Evolutionary conservation across 2,113 vertebrate genomes (phyloP), one percentile per base, ranked within the genome.

Genomic region (Xiphophorus hellerii): DNA sequence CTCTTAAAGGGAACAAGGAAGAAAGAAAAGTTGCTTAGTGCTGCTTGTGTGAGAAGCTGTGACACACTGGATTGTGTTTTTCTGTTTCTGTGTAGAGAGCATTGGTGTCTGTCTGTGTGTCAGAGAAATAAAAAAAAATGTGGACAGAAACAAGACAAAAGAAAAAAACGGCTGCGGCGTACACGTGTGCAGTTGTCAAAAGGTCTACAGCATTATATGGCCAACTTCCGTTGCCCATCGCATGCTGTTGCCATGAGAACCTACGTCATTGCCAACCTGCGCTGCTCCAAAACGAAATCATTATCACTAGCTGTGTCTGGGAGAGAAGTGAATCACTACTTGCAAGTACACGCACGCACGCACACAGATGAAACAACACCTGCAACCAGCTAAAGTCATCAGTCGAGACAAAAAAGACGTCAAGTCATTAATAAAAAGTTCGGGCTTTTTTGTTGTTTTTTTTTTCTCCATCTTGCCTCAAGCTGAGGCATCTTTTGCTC

Each of bases 241-340:
- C 87, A 85, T 87, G 84, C 74, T 83, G 91, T 93, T 91, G 70
- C 90, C 82, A 69, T 35, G 76, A 84, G 35, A 91, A 92, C 90
- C 78, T 68, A 73, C 89, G 82, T 90, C 90, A 91, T 78, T 71
- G 72, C 83, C 84, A 91, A 87, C 87, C 82, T 82, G 87, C 28
- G 22, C 66, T 13, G 71, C 76, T 88, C 82, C 77, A 89, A 91
- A 89, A 77, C 84, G 76, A 88, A 91, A 92, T 88, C 88, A 89
- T 92, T 77, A 88, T 90, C 78, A 70, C 88, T 60, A 54, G 75
- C 83, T 66, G 78, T 86, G 85, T 82, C 84, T 83, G 71, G 33
- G 51, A 77, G 67, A 62, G 69, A 74, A 84, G 82, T 91, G 90
- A 90, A 84, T 92, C 91, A 92, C 89, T 80, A 75, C 72, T 72